Evolutionary conservation across 2,113 vertebrate genomes (phyloP).

Genomic region (Ginglymostoma cirratum): DNA sequence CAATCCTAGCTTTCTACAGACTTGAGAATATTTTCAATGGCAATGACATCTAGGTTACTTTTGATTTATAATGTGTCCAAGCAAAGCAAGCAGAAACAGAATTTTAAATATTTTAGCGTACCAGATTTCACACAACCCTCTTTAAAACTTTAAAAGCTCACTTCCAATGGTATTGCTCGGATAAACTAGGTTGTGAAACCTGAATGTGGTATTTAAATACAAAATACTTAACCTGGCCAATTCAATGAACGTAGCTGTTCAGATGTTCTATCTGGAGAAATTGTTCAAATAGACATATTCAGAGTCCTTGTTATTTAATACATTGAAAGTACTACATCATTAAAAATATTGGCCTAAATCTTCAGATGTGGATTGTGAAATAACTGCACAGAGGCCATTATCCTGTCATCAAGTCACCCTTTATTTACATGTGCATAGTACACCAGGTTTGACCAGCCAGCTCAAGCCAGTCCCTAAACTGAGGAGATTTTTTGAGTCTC

Average conservation of each 20-base stretch:
- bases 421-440: no score
- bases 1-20: neutral
- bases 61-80: neutral
- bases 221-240: neutral
- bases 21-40: neutral
- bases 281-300: neutral
- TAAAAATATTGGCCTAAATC: no score
- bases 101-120: neutral
- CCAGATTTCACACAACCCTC: neutral
- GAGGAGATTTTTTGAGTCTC: no score
- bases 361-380: no score
- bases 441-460: no score
- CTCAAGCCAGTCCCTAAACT: no score
- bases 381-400: no score
- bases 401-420: no score
- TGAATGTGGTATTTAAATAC: neutral
- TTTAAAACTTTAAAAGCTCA: neutral
- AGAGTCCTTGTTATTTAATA: neutral
- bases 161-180: neutral
- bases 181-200: neutral
- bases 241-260: neutral
- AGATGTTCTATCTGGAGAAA: neutral
- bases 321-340: no score
- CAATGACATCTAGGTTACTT: neutral
- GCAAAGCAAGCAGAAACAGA: neutral